Evolutionary conservation across 2,797 vertebrate genomes (phyloP), one percentile per base, ranked within the genome.

Genomic region (Enteromius anoplus): DNA sequence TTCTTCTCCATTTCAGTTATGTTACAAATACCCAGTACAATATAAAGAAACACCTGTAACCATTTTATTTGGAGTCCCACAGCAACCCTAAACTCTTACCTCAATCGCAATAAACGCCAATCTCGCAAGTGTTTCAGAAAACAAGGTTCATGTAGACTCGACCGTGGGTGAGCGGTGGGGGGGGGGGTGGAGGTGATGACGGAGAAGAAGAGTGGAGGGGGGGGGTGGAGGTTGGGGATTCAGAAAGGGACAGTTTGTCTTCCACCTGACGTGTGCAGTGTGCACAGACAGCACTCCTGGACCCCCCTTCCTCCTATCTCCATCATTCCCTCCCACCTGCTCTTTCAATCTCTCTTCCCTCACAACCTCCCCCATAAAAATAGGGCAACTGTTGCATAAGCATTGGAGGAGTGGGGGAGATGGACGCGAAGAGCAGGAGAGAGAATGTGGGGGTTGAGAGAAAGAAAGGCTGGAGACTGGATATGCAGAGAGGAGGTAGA

Each of bases 341-440:
- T 87, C 89, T 89, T 81, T 87, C 70, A 75, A 75, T 85, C 82
- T 84, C 70, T 76, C 81, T 70, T 90, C 88, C 91, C 89, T 92
- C 87, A 87, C 88, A 91, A 90, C 89, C 90, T 86, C 89, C 91
- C 86, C 89, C 90, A 90, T 88, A 89, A 93, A 93, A 92, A 90
- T 92, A 93, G 92, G 91, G 89, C 91, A 93, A 86, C 87, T 87
- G 86, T 94, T 94, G 93, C 92, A 90, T 93, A 94, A 94, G 91
- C 72, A 83, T 85, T 87, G 86, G 84, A 87, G 86, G 87, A 86
- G 88, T 84, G 88, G 87, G 88, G 86, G 81, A 89, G 88, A 84
- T 40, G 75, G 85, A 90, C 88, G 89, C 87, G 88, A 81, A 88
- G 87, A 90, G 83, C 87, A 80, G 87, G 88, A 89, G 81, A 89